Conservation (phyloP, 1,140 invertebrate species). For the Colletes gigas region DNA sequence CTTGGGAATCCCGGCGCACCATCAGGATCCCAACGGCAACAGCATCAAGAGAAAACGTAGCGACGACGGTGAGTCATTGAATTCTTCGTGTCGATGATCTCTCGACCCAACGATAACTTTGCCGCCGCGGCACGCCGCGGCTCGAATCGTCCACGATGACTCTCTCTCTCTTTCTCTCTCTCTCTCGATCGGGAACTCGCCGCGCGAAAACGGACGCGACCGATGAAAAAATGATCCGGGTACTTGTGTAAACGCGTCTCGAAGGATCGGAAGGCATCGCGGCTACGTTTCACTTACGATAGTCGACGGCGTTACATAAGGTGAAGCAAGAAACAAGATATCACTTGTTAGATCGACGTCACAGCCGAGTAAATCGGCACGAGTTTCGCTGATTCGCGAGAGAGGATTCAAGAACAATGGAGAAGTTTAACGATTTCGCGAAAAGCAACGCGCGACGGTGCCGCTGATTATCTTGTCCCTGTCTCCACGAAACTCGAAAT, state of each 20-base stretch:
- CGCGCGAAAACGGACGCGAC: not conserved
- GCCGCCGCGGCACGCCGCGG: not conserved
- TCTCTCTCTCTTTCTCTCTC: not conserved
- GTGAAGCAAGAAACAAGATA: constrained; percentile 49
- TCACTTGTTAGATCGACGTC: constrained; percentile 36
- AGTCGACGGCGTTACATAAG: constrained; percentile 35
- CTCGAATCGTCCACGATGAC: not conserved
- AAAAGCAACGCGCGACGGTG: constrained; percentile 23
- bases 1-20: constrained; percentile 89
- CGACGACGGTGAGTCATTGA: constrained; percentile 83
- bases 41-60: constrained; percentile 87
- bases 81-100: constrained; percentile 26
- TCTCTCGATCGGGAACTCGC: not conserved
- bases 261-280: constrained; percentile 16
- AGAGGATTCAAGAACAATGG: constrained; percentile 14
- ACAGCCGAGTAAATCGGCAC: constrained; percentile 35
- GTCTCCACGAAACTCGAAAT: constrained; percentile 14
- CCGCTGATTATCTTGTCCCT: constrained; percentile 2
- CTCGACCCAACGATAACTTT: constrained; percentile 11
- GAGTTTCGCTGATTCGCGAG: constrained; percentile 23
- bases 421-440: constrained; percentile 40
- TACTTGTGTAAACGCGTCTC: constrained; percentile 33
- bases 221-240: not conserved
- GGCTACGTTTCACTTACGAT: constrained; percentile 37
- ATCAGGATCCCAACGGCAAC: constrained; percentile 87